Conservation (phyloP, 2,113 vertebrate species). For the Saguinus midas region DNA sequence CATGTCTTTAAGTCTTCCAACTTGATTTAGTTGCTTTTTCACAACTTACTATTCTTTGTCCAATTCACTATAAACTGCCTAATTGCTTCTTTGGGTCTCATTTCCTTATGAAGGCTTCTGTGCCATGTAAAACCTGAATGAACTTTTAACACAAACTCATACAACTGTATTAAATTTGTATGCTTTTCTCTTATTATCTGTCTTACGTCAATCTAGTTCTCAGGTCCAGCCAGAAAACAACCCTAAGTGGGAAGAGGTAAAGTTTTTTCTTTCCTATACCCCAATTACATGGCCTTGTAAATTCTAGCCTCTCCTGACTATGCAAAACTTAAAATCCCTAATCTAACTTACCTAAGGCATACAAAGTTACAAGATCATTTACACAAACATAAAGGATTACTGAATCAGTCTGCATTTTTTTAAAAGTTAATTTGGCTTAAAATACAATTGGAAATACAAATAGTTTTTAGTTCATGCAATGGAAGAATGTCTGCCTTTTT, state of each 20-base stretch:
- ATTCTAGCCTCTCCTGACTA: not conserved
- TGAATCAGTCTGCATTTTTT: not conserved
- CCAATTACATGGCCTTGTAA: not conserved
- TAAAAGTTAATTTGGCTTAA: not conserved
- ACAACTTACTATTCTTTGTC: not conserved
- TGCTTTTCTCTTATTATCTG: not conserved
- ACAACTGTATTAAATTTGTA: not conserved
- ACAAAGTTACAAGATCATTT: not conserved
- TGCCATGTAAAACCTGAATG: not conserved
- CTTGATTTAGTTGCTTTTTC: not conserved
- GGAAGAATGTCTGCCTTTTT: not conserved
- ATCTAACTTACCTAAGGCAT: not conserved
- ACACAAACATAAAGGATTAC: not conserved
- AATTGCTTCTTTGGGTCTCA: not conserved
- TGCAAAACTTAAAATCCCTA: not conserved
- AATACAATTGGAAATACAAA: not conserved
- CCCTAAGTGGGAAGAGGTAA: not conserved
- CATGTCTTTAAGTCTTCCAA: not conserved
- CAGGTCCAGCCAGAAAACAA: not conserved
- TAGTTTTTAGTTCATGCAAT: not conserved
- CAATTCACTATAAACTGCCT: not conserved
- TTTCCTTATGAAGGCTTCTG: not conserved
- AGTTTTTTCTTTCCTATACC: not conserved
- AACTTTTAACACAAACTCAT: not conserved
- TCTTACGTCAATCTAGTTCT: not conserved